These are phyloP conservation scores for Rhamphomyia laevipes DNA, from an alignment of 2,888 invertebrate species.

Conservation along the genomic window DNA sequence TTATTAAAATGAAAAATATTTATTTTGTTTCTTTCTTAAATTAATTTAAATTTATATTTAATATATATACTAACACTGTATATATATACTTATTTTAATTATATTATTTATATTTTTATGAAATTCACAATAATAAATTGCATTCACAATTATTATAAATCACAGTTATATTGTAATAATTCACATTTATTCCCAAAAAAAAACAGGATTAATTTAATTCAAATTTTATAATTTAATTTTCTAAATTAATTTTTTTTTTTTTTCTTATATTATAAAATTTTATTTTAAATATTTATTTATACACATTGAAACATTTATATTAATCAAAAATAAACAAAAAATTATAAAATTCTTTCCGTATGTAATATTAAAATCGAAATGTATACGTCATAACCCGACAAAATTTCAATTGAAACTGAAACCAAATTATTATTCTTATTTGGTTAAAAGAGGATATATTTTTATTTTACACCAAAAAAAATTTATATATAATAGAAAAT, in stretches of 20 bases:
- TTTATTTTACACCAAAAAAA: too few species aligned
- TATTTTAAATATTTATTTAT: too few species aligned
- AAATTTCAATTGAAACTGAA: constrained; percentile 38
- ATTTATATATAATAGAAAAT: too few species aligned
- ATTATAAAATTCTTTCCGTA: background rate
- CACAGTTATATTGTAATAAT: too few species aligned
- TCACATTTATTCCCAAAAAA: background rate
- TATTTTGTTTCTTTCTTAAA: background rate
- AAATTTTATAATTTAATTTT: background rate
- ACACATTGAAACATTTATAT: too few species aligned
- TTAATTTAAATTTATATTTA: background rate
- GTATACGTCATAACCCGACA: constrained; percentile 31
- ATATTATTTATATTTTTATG: too few species aligned
- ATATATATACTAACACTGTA: background rate
- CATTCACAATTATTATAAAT: background rate
- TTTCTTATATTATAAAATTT: too few species aligned
- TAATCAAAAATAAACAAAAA: background rate
- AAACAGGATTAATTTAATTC: background rate
- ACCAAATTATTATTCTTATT: background rate
- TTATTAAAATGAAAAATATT: constrained; percentile 2
- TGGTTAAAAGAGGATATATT: too few species aligned
- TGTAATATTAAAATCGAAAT: constrained; percentile 13
- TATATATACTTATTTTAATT: too few species aligned
- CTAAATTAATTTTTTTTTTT: too few species aligned
- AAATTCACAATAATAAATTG: too few species aligned